A percentile compares a stretch with the other conserved stretches of the same genome.
Evolutionary conservation across 2,113 vertebrate genomes (phyloP).

Genomic region (Hiodon alosoides): DNA sequence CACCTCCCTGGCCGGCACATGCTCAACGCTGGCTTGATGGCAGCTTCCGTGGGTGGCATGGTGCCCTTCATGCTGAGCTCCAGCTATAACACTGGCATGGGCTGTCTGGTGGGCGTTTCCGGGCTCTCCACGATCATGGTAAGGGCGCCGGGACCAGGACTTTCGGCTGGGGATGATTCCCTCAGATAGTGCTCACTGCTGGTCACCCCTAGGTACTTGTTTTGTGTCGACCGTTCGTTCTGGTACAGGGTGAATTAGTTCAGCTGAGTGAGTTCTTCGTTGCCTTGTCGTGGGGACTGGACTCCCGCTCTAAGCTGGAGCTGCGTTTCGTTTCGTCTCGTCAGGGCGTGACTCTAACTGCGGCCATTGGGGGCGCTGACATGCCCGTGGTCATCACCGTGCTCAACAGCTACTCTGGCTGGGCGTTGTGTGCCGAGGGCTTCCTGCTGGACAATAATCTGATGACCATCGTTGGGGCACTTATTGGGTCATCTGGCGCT

Average conservation of each 20-base stretch:
- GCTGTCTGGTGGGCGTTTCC: constrained; percentile 64
- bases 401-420: constrained; percentile 73
- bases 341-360: constrained; percentile 69
- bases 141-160: constrained; percentile 26
- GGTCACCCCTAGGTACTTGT: too few species aligned
- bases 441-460: constrained; percentile 70
- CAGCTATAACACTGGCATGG: constrained; percentile 62
- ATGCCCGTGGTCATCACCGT: constrained; percentile 76
- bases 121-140: constrained; percentile 72
- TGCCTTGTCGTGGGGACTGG: not conserved
- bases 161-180: too few species aligned
- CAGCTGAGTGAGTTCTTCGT: not conserved
- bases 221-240: too few species aligned
- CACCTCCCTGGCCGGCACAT: constrained; percentile 64
- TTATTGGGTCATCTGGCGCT: constrained; percentile 71
- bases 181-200: too few species aligned
- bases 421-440: constrained; percentile 70
- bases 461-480: constrained; percentile 71
- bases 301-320: not conserved
- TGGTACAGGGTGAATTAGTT: not conserved
- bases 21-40: constrained; percentile 65
- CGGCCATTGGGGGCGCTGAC: constrained; percentile 71
- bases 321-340: constrained; percentile 3
- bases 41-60: constrained; percentile 62
- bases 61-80: constrained; percentile 71